Conservation (phyloP, 2,113 vertebrate species). For the Pelodiscus sinensis region DNA sequence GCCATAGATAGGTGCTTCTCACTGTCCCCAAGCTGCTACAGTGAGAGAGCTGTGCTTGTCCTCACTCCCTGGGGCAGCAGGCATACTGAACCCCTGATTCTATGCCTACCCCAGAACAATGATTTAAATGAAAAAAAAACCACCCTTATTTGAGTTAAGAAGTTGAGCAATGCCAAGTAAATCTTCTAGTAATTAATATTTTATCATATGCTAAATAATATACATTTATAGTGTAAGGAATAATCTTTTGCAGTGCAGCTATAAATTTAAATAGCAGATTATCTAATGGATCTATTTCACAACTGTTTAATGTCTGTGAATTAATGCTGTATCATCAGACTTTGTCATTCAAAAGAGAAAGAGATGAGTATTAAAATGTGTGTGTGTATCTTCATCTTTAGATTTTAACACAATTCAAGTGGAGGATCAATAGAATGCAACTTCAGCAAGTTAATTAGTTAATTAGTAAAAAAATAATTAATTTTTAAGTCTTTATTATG, state of each 20-base stretch:
- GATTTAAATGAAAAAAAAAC: too few relatives aligned
- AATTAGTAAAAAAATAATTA: too few relatives aligned
- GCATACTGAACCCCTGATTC: too few relatives aligned
- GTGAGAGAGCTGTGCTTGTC: too few relatives aligned
- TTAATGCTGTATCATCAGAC: not conserved
- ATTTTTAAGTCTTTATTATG: not conserved
- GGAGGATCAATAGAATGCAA: not conserved
- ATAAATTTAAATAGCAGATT: not conserved
- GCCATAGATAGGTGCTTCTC: too few relatives aligned
- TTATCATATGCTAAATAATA: not conserved
- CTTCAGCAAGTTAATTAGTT: not conserved
- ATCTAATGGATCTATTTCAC: not conserved
- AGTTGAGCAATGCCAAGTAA: too few relatives aligned
- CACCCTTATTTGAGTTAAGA: too few relatives aligned
- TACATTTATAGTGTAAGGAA: not conserved
- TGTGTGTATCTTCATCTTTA: not conserved
- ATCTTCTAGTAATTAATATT: not conserved
- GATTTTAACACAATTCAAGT: not conserved
- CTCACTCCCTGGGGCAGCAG: too few relatives aligned
- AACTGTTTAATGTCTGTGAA: not conserved
- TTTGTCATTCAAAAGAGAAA: not conserved
- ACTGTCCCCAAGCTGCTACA: too few relatives aligned
- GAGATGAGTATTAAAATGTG: not conserved
- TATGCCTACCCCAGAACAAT: too few relatives aligned
- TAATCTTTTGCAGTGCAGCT: not conserved